Percentiles rank a stretch among this genome's conserved stretches.
phyloP scores from a whole-genome alignment of 2,797 vertebrate species.

The Malurus splendens region DNA sequence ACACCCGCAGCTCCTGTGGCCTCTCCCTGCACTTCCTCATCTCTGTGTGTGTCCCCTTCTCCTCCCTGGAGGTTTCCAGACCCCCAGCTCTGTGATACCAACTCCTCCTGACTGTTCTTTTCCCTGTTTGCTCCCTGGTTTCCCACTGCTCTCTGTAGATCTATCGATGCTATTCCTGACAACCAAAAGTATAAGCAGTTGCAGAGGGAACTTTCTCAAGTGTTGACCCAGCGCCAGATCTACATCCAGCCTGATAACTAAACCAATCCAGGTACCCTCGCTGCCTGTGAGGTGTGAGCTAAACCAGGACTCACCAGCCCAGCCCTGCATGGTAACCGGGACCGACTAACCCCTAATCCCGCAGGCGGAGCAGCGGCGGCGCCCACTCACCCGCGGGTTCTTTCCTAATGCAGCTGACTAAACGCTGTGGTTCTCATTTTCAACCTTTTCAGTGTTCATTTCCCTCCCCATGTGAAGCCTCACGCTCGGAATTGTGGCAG shows the following conservation, averaged over 20 bases:
- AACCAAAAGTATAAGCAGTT: constrained; percentile 98
- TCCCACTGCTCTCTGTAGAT: constrained; percentile 80
- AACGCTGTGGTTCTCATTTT: background rate
- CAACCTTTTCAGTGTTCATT: too few species aligned
- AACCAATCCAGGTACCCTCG: constrained; percentile 84
- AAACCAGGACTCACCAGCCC: constrained; percentile 69
- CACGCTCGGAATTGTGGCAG: background rate
- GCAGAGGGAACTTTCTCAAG: constrained; percentile 98
- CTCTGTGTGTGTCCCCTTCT: background rate
- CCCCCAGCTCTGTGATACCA: background rate
- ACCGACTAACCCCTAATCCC: constrained; percentile 66
- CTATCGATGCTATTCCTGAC: constrained; percentile 97
- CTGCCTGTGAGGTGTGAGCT: constrained; percentile 67
- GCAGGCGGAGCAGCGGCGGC: background rate
- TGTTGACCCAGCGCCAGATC: constrained; percentile 98
- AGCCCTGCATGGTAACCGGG: constrained; percentile 36
- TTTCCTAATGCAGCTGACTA: background rate
- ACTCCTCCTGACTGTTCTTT: constrained; percentile 28
- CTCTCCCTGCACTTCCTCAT: background rate
- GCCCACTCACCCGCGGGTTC: background rate
- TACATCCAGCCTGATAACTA: constrained; percentile 95
- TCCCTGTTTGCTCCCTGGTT: constrained; percentile 16
- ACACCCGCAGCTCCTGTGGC: background rate
- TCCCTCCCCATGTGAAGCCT: background rate
- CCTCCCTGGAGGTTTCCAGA: background rate